Base-by-base conservation (phyloP, 1,140 invertebrate species). In the Drosophila orosa region DNA sequence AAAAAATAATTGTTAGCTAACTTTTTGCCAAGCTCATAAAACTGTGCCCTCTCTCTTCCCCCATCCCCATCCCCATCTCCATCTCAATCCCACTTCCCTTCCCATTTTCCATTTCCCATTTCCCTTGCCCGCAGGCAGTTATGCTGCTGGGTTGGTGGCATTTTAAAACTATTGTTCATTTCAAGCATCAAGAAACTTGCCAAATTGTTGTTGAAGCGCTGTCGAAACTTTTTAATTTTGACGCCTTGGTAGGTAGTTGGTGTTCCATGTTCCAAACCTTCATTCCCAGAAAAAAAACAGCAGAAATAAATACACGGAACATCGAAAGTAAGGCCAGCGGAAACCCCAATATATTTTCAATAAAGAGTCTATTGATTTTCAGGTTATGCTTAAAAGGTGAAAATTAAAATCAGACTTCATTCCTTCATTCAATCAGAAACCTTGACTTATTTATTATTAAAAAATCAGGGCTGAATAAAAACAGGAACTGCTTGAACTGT, bases 101-200 rank as follows among this genome's bases (percentile, higher is more conserved):
- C 5, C 5, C 42, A 31, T 12, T 35, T 35, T 4, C 31, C 27
- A 13, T 22, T 15, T 54, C 3, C 35, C 67, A 29, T 15, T 33
- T 19, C 17, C 29, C 15, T 27, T 0, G 25, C 13, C 35, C n/a
- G 25, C 35, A 52, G 69, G 66, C 69, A 72, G 69, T 60, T 72
- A 52, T 71, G 55, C 44, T 72, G 67, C 44, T 42, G 73, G 58
- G 56, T 54, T 67, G 56, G 63, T 77, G 74, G 74, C 74, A 77
- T 77, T 77, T 76, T 77, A 77, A 77, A 77, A 77, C 74, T 77
- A 78, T 78, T 78, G 75, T 78, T 77, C 75, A 78, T 78, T 78
- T 78, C 75, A 78, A 78, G 75, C 75, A 77, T 78, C 75, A 78
- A 77, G 74, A 71, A 78, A 77, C 74, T 78, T 78, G 57, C 54